Evolutionary conservation across 2,888 invertebrate species (phyloP).

Genomic region (Prenolepis imparis): DNA sequence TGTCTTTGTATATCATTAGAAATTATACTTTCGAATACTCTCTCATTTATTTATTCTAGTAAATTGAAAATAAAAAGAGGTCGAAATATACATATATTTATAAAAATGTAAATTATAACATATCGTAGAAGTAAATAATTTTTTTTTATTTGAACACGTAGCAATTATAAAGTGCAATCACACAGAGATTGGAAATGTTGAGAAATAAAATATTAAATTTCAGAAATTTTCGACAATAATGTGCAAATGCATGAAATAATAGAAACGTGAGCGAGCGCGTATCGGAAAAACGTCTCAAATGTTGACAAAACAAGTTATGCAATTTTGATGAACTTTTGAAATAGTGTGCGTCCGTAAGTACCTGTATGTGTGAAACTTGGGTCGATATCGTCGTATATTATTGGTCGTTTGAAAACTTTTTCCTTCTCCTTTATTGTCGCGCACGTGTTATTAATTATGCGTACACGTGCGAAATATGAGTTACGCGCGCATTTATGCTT

Average conservation of each 20-base stretch:
- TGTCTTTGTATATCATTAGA: neutral
- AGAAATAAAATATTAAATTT: neutral
- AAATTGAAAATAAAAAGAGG: neutral
- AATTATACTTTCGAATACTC: neutral
- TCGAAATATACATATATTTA: neutral
- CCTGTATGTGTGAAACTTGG: neutral
- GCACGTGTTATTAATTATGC: constrained; percentile 15
- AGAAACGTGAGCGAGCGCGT: constrained; percentile 12
- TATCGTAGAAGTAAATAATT: no score
- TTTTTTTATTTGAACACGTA: neutral
- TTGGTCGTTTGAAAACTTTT: neutral
- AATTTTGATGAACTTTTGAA: constrained; percentile 32
- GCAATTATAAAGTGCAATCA: neutral
- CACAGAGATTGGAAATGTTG: neutral
- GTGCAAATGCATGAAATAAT: constrained; percentile 20
- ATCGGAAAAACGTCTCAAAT: constrained; percentile 40
- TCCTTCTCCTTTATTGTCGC: neutral
- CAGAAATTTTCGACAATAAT: constrained; percentile 27
- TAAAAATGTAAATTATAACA: neutral
- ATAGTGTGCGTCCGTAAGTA: neutral
- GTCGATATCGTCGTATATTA: constrained; percentile 14
- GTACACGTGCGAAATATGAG: neutral
- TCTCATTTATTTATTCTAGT: neutral
- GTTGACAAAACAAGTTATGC: constrained; percentile 43
- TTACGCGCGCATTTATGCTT: neutral